phyloP scores from a whole-genome alignment of 2,797 vertebrate genomes.

The Fistularia commersonii region DNA sequence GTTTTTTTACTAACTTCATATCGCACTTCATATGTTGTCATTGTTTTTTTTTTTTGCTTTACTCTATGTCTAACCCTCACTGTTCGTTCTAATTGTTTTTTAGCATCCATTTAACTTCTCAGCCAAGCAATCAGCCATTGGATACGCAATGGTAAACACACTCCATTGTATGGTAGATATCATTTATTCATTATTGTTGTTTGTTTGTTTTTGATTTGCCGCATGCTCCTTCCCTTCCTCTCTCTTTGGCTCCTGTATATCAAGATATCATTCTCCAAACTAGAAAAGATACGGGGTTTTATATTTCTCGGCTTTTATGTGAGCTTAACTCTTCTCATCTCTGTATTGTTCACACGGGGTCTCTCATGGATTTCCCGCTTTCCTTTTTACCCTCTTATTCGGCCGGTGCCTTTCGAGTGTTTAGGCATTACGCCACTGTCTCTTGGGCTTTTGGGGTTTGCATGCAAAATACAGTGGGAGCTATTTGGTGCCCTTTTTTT shows the following conservation, averaged over 20 bases:
- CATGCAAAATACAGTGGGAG: no score
- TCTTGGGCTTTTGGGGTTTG: no score
- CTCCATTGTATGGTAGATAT: slow-evolving; percentile 99
- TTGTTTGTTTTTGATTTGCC: slow-evolving; percentile 78
- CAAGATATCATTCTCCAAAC: no score
- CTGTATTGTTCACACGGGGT: slow-evolving; percentile 5
- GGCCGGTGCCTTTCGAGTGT: no score
- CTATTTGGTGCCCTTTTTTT: no score
- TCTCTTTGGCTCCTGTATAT: slow-evolving; percentile 40
- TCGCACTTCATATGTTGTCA: no score
- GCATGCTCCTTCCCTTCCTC: slow-evolving; percentile 78
- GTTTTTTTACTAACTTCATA: slow-evolving; percentile 33
- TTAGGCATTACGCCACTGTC: no score
- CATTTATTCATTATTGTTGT: slow-evolving; percentile 59
- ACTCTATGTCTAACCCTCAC: slow-evolving; percentile 30
- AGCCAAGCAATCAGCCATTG: slow-evolving; percentile 94
- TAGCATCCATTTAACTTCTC: slow-evolving; percentile 78
- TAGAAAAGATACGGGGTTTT: slow-evolving; percentile 24
- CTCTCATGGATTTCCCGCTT: slow-evolving; percentile 16
- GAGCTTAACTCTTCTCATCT: slow-evolving; percentile 4
- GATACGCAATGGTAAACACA: slow-evolving; percentile 97
- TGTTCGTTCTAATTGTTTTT: slow-evolving; percentile 78
- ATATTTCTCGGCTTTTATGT: slow-evolving; percentile 25
- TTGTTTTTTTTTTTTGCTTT: slow-evolving; percentile 18
- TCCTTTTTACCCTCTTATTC: slow-evolving; percentile 7